A percentile compares a stretch with the other conserved stretches of the same genome.
These are phyloP conservation scores for Cryptosula pallasiana DNA, from an alignment of 2,888 invertebrate species.

Conservation along the genomic window DNA sequence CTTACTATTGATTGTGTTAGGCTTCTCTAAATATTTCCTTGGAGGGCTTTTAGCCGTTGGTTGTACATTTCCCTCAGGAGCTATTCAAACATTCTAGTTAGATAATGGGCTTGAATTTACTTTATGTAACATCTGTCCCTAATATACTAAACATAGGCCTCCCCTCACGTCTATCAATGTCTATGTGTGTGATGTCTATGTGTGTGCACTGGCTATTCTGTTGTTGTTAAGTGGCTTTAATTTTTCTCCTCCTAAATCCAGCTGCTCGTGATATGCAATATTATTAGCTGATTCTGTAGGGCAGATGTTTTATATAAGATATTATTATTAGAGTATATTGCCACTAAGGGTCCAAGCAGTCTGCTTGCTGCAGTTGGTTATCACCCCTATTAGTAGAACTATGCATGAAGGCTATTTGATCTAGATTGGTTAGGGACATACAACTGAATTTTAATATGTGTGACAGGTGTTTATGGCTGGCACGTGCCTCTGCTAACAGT, in stretches of 20 bases:
- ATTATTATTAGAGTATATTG: not conserved
- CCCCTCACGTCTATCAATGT: too few species aligned
- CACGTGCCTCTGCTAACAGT: not conserved
- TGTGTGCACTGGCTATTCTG: not conserved
- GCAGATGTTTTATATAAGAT: conserved; percentile 22
- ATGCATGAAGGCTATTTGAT: not conserved
- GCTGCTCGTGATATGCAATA: not conserved
- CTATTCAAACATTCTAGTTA: not conserved
- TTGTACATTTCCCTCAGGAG: not conserved
- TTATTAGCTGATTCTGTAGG: not conserved
- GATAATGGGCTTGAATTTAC: not conserved
- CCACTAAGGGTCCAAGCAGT: not conserved
- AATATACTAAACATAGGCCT: not conserved
- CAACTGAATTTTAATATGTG: not conserved
- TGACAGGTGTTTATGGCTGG: conserved; percentile 12
- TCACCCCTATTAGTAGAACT: not conserved
- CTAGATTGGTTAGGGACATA: not conserved
- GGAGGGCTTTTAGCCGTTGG: not conserved
- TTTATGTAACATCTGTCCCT: not conserved
- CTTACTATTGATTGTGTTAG: too few species aligned
- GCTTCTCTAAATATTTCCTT: too few species aligned
- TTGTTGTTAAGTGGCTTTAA: too few species aligned
- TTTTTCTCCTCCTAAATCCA: not conserved
- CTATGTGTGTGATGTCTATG: not conserved
- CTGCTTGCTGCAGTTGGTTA: not conserved